Evolutionary conservation across 2,113 vertebrate species (phyloP), one percentile per base, ranked within the genome.

Genomic region (Syngnathus scovelli): DNA sequence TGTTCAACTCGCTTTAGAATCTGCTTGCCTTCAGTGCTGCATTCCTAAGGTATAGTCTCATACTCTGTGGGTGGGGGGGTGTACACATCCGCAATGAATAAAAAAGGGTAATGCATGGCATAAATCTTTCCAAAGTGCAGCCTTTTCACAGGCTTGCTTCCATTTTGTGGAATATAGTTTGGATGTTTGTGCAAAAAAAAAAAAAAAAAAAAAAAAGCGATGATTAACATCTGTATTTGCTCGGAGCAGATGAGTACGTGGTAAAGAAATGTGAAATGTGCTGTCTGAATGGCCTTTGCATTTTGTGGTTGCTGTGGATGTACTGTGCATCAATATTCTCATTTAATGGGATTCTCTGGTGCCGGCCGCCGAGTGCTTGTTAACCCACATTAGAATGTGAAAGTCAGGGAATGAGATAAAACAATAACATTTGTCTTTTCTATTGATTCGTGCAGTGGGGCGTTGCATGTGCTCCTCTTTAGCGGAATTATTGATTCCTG

Each of bases 391-490:
- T 87, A 89, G 66, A 80, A 88, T 84, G 83, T 82, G 68, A 83
- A 84, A 86, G 86, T 87, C 82, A 75, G 72, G 80, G 71, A 84
- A 87, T 78, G 80, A 86, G 85, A 87, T 84, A 84, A 88, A 90
- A 90, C 87, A 84, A 89, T 88, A 90, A 87, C 86, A 85, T 86
- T 87, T 85, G 87, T 85, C 83, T 85, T 84, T 84, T 74, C 74
- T 87, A 90, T 90, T 85, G 89, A 90, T 88, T 82, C 83, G 86
- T 83, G 83, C 87, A 84, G 83, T 59, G 76, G 83, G 82, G 88
- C 76, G 70, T 80, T 85, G 85, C 85, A 86, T 88, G 80, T 87
- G 87, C 84, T 85, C 85, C 86, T 89, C 85, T 85, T 89, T 89
- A 89, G 84, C 80, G 85, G 80, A 87, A 83, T 87, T 86, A 90